A percentile compares a stretch with the other conserved stretches of the same genome.
These are phyloP conservation scores for Deroptyus accipitrinus DNA, from an alignment of 2,113 vertebrate species.

Conservation along the genomic window DNA sequence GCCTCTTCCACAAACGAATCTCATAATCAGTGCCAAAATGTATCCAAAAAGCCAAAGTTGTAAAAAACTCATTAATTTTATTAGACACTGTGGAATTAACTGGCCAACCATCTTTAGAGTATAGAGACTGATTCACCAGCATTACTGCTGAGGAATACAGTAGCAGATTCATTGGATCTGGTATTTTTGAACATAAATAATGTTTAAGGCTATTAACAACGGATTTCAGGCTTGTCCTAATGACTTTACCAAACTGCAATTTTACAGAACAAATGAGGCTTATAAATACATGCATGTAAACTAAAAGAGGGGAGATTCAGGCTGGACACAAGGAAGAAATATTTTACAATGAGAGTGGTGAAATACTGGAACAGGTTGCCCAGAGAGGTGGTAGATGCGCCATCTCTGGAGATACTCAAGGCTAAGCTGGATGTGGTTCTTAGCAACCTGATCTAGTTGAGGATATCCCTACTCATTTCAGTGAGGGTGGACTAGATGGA, in stretches of 20 bases:
- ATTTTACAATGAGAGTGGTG: not conserved
- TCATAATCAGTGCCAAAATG: not conserved
- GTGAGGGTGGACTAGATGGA: not conserved
- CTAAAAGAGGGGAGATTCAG: not conserved
- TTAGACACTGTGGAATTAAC: not conserved
- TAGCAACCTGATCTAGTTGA: not conserved
- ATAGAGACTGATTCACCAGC: not conserved
- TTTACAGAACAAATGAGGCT: not conserved
- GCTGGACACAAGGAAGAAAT: not conserved
- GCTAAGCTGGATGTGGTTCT: not conserved
- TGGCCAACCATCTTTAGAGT: not conserved
- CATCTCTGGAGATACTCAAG: not conserved
- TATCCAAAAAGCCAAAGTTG: not conserved
- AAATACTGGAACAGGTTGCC: not conserved
- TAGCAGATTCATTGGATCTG: not conserved
- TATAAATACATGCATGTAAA: not conserved
- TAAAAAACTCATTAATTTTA: not conserved
- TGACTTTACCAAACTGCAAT: not conserved
- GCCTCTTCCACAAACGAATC: accelerated
- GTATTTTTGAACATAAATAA: not conserved
- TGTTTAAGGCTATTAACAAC: not conserved
- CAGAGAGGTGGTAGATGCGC: not conserved
- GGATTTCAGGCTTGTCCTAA: not conserved
- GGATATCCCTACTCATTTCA: not conserved
- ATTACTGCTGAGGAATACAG: not conserved